These are phyloP conservation scores for Mesoligia furuncula DNA, from an alignment of 2,888 invertebrate species.

Conservation along the genomic window DNA sequence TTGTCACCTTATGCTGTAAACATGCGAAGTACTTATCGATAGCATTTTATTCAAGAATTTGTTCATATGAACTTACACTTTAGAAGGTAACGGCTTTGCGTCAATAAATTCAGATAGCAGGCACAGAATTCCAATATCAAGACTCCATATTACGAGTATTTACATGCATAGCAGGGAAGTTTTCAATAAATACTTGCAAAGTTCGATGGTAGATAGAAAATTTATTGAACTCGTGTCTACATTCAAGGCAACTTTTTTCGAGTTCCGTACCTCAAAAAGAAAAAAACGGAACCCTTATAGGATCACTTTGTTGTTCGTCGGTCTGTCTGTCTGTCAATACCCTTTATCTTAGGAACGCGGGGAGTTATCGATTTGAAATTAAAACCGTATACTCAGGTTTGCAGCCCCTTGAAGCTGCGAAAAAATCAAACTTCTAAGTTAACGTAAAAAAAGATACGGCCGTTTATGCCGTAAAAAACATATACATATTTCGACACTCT, in stretches of 20 bases:
- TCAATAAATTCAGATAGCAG: constrained; percentile 75
- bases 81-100: constrained; percentile 51
- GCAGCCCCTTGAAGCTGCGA: too few species aligned
- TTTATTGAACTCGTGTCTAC: constrained; percentile 37
- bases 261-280: too few species aligned
- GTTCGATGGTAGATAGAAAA: constrained; percentile 40
- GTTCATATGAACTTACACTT: constrained; percentile 48
- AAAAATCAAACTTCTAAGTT: too few species aligned
- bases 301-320: too few species aligned
- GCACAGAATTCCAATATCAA: constrained; percentile 77
- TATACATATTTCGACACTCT: too few species aligned
- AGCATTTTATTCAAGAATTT: constrained; percentile 33
- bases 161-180: constrained; percentile 63
- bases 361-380: too few species aligned
- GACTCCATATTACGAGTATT: constrained; percentile 68
- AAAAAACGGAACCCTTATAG: too few species aligned
- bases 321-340: too few species aligned
- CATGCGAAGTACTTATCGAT: background rate
- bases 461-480: too few species aligned
- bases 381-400: too few species aligned
- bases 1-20: constrained; percentile 35
- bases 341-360: too few species aligned
- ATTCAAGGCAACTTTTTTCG: background rate
- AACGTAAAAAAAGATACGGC: too few species aligned
- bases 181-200: constrained; percentile 58